Base-by-base conservation (phyloP, 2,113 vertebrate genomes). In the Orycteropus afer region DNA sequence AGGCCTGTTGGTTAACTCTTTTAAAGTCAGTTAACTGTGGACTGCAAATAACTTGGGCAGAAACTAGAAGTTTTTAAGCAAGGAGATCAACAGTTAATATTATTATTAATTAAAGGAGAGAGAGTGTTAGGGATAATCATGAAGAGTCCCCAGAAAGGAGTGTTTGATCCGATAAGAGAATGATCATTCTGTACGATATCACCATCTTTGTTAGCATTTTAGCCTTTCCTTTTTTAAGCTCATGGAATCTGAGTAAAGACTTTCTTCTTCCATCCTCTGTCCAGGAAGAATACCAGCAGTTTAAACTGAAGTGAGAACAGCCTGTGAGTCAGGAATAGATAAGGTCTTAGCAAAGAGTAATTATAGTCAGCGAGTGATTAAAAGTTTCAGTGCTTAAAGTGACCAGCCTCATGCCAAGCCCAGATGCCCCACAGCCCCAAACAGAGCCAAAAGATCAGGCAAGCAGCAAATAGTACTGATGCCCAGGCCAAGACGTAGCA, bases 331-430 rank as follows among this genome's bases (percentile, higher is more conserved):
- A 67, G n/a, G n/a, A 95, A 87, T 90, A 97, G 77, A 91, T 87
- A 59, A 88, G 63, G 71, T 84, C 85, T 95, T 94, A 93, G 45
- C 76, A 96, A 71, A 94, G 49, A 89, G 7, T 94, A 93, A 91
- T 96, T 95, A 91, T 90, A 95, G 57, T 97, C 94, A 93, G 80
- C 5, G 1, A 95, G 45, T 92, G 84, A 97, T 94, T 91, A 95
- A 96, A 87, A 51, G 25, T 85, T 95, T 96, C 67, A 49, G 40
- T 92, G 57, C 71, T 76, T 86, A 83, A 91, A 87, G 65, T 87
- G 85, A 92, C n/a, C 88, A 90, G 57, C 69, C 91, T 91, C 81
- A 90, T 85, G 84, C 84, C 94, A 97, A 86, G 45, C 55, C 57
- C 76, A 80, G 69, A 82, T 93, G 79, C 61, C 61, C 32, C 55